These are phyloP conservation scores for Drosophila kepulauana DNA, from an alignment of 1,140 invertebrate genomes.

Conservation along the genomic window DNA sequence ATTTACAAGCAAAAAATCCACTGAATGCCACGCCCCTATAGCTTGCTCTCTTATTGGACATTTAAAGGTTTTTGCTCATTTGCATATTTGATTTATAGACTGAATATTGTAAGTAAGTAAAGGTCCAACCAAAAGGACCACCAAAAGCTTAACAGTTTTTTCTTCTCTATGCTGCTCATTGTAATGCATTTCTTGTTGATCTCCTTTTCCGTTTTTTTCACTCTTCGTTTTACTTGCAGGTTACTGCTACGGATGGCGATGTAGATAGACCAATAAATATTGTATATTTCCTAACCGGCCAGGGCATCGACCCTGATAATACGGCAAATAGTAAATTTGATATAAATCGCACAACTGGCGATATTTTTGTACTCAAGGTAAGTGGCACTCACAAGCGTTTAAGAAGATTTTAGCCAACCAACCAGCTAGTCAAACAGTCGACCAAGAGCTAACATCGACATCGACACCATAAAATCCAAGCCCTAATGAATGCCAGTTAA, in stretches of 20 bases:
- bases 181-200: conserved; percentile 42
- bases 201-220: conserved; percentile 85
- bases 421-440: conserved; percentile 14
- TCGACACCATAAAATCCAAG: conserved; percentile 26
- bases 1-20: conserved; percentile 71
- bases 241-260: conserved; percentile 88
- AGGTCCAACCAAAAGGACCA: conserved; percentile 44
- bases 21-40: conserved; percentile 30
- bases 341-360: conserved; percentile 89
- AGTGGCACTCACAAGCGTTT: conserved; percentile 52
- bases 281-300: conserved; percentile 90
- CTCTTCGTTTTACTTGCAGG: conserved; percentile 84
- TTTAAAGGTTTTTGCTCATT: conserved; percentile 81
- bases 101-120: conserved; percentile 61
- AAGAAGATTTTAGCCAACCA: conserved; percentile 42
- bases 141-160: conserved; percentile 40
- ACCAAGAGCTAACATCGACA: background rate
- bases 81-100: conserved; percentile 82
- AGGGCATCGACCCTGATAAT: conserved; percentile 89
- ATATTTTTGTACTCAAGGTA: conserved; percentile 88
- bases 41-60: conserved; percentile 68
- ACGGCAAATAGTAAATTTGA: conserved; percentile 89
- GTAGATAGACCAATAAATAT: conserved; percentile 89
- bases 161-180: conserved; percentile 12
- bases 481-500: conserved; percentile 69